Base-by-base conservation (phyloP, 2,113 vertebrate genomes). In the Crotophaga sulcirostris region DNA sequence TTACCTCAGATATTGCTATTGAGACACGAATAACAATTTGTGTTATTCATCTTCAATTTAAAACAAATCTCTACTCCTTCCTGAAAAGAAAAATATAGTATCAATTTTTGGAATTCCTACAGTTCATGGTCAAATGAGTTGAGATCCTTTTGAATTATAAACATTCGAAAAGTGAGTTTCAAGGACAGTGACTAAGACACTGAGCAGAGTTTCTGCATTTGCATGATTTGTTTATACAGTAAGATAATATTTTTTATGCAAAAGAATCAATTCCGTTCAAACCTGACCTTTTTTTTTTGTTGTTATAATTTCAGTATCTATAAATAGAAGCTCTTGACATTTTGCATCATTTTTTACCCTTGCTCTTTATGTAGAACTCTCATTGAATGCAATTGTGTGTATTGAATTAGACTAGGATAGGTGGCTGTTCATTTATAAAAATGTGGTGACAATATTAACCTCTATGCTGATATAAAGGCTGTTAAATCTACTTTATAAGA, bases 271-370 rank as follows among this genome's bases (percentile, higher is more conserved):
- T 59, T 87, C 29, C 45, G 91, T 94, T 87, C 38, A 73, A 91
- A 77, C 49, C 5, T 63, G 49, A 77, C 45, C 68, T 67, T 29
- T 70, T 36, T 3, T 1, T 17, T 14, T 33, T 19, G 28, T 18
- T 15, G 17, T 79, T 68, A 54, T n/a, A 47, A 63, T 93, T 94
- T 93, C 33, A 69, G 25, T 75, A 28, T 17, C 62, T 91, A 87
- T 77, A 91, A 94, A 96, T 93, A 92, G 63, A 83, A 88, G 34
- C 85, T 92, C 88, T 93, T 96, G 94, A 92, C 87, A 94, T 96
- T 96, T 95, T 85, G 33, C 67, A 93, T 87, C 67, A 28, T 89
- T 84, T 74, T 89, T 66, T 93, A 68, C 66, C 66, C 87, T 95
- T 94, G 77, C 33, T 92, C 74, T 94, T 91, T 94, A 69, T 91